These are phyloP conservation scores for Lutra lutra DNA, from an alignment of 2,797 vertebrate genomes.

Conservation along the genomic window DNA sequence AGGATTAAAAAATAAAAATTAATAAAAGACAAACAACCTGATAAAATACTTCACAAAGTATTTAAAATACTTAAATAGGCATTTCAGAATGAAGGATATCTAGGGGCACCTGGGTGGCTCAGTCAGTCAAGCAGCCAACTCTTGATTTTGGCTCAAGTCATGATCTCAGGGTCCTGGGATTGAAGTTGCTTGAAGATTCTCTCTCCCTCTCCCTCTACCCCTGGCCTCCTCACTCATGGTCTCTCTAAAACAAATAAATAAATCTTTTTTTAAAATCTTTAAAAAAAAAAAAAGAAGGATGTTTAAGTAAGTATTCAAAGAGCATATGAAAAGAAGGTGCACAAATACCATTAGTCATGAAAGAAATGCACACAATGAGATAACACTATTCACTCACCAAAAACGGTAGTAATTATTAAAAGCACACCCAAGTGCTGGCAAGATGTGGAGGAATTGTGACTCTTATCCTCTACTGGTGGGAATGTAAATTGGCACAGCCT, in stretches of 20 bases:
- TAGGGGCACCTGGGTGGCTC: background rate
- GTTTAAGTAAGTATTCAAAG: background rate
- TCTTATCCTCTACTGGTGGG: background rate
- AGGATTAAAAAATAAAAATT: background rate
- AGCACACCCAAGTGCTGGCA: background rate
- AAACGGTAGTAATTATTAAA: background rate
- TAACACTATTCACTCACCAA: background rate
- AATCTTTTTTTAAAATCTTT: background rate
- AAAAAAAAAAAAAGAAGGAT: background rate
- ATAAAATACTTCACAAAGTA: background rate
- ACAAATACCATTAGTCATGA: background rate
- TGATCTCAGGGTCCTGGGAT: background rate
- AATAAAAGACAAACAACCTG: background rate
- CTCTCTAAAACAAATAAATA: background rate
- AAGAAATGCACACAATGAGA: background rate
- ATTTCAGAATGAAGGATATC: background rate
- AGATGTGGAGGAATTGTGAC: background rate
- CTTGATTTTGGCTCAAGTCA: background rate
- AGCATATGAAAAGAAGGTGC: background rate
- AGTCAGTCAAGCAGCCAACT: background rate
- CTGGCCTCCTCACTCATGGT: background rate
- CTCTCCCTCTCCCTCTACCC: background rate
- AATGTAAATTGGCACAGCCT: background rate
- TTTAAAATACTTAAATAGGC: background rate
- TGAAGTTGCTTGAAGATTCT: background rate